Percentiles rank a stretch among this genome's conserved stretches.
Conservation (phyloP, 2,113 vertebrate genomes). For the Cyanoramphus novaezelandiae region DNA sequence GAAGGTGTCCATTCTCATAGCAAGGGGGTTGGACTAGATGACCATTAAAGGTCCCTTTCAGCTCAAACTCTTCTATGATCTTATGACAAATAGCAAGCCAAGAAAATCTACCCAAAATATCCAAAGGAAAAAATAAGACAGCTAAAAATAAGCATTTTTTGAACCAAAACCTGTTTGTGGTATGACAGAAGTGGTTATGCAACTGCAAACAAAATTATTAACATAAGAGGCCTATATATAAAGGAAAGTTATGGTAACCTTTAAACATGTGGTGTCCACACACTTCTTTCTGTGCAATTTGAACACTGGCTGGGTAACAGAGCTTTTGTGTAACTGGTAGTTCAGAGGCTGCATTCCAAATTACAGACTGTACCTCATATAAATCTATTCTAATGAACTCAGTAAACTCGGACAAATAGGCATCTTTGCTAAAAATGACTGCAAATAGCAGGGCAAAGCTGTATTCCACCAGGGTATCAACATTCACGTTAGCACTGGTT, state of each 20-base stretch:
- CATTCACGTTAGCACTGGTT: background rate
- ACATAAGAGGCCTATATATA: conserved; percentile 1
- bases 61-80: background rate
- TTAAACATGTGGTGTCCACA: conserved; percentile 61
- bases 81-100: background rate
- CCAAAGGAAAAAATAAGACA: background rate
- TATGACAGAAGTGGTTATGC: conserved; percentile 49
- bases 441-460: background rate
- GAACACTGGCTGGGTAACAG: conserved; percentile 47
- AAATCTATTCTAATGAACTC: conserved; percentile 39
- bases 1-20: background rate
- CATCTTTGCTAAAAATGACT: conserved; percentile 16
- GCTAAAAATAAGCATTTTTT: conserved; percentile 31
- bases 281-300: conserved; percentile 60
- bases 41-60: background rate
- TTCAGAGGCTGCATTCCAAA: conserved; percentile 52
- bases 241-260: conserved; percentile 35
- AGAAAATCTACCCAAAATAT: conserved; percentile 10
- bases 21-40: background rate
- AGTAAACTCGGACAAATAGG: background rate
- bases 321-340: conserved; percentile 45
- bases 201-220: conserved; percentile 54
- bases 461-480: background rate
- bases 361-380: conserved; percentile 52
- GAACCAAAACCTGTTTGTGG: conserved; percentile 22